Evolutionary conservation across 2,888 invertebrate species (phyloP), one percentile per base, ranked within the genome.

Genomic region (Laspeyria flexula): DNA sequence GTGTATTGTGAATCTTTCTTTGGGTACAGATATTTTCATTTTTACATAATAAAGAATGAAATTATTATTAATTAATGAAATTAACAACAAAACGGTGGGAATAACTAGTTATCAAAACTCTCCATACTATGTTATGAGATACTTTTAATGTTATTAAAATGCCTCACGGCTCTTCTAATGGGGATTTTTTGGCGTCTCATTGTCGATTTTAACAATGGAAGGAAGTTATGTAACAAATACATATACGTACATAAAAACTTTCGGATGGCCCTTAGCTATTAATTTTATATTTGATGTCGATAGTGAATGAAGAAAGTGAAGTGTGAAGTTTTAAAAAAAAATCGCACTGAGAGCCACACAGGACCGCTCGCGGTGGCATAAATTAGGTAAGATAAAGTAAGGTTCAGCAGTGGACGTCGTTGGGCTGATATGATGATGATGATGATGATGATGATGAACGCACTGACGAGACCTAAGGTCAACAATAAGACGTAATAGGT

Each of bases 71-170:
- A 77, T 77, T 76, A 73, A 73, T 45, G 71, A 75, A 77, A 77
- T 74, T 70, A 69, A 66, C 44, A 60, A 54, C 41, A 61, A 59
- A 71, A 77, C 61, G 68, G 75, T 81, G 81, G 65, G 81, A 82
- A 57, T 60, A 57, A 47, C 55, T 18, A 13, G 44, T 73, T n/a
- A 71, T 75, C 76, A 75, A 72, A 75, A 73, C 65, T 65, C 43
- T 47, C 48, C 57, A 43, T 44, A 39, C 39, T 54, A 31, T 64
- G 64, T 68, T 75, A 73, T 74, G 75, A 73, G 67, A 75, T 53
- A 49, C 47, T 60, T 61, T 55, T 41, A 52, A 55, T 67, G 57
- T 73, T 67, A 72, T 79, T 77, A 69, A 75, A 65, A 76, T 75
- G 67, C 60, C 31, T 65, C 65, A 54, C 43, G 45, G 54, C 51